Base-by-base conservation (phyloP, 2,888 invertebrate genomes). In the Hyposoter dolosus region DNA sequence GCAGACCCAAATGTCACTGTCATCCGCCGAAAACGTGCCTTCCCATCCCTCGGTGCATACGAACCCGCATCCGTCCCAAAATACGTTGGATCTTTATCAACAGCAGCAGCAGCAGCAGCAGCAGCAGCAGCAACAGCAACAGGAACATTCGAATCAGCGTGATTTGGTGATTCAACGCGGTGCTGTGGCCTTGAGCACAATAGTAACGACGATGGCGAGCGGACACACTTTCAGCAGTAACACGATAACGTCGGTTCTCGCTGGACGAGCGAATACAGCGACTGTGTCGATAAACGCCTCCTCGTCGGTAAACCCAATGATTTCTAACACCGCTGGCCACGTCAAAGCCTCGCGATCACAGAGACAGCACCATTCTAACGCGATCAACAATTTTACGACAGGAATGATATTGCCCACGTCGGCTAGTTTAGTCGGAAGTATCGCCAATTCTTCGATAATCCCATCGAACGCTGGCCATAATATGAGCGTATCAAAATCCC, bases 191-290 rank as follows among this genome's bases (percentile, higher is more conserved):
- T 81, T 83, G 5, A 93, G 94, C 0, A 94, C 95, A 17, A 91
- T 95, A 17, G 95, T 96, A 17, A 96, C 95, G 0, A 96, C 96
- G 1, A 96, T 96, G 95, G 97, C 97, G 0, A 97, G 97, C 91
- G 96, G 97, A 10, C 96, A 97, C 92, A 97, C 97, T 0, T 96
- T 96, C 3, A 97, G 97, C 50, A 96, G 97, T 88, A 97, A 97
- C 92, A 97, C 98, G 0, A 97, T 98, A 28, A 98, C 98, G 0
- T 97, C 97, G 0, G 97, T 97, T 1, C 93, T 97, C 85, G 97
- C 97, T 2, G 97, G 97, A 3, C 95, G 96, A 92, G 96, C 97
- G 0, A 96, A 96, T 89, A 97, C 97, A 0, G 96, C 96, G 0
- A 97, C 97, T 0, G 97, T 97, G 0, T 96, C 97, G 0, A 96